Base-by-base conservation (phyloP, 2,888 invertebrate species). In the Epirrhoe alternata region DNA sequence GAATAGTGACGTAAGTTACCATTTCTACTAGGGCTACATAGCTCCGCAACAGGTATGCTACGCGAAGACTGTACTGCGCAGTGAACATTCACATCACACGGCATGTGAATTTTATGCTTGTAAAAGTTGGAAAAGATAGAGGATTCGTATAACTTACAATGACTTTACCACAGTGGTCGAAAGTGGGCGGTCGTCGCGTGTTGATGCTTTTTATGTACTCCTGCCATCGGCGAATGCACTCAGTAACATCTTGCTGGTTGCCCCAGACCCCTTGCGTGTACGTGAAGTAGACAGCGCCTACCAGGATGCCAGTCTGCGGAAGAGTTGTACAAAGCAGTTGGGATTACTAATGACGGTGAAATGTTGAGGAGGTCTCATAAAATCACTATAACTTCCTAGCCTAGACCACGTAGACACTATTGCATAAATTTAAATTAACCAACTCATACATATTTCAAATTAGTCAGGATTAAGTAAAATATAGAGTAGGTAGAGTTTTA, bases 241-340 rank as follows among this genome's bases (percentile, higher is more conserved):
- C 92, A n/a, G 84, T 87, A 73, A 87, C 87, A 64, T 90, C 88
- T 74, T 79, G 86, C 75, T 93, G 92, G 73, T 89, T 84, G 73
- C 92, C 92, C 93, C 93, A 93, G 70, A 93, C 85, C 77, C 93
- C 93, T 82, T 93, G 92, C 66, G 83, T 76, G 76, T 90, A 89
- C 76, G 93, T 93, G 80, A 91, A 93, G 80, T 89, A 91, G 71
- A 87, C 81, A 70, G 89, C 81, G 62, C 92, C 88, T 78, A 86
- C 87, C 75, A 92, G 86, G 86, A 92, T 79, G 51, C 88, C 90
- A 89, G 92, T 88, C 92, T 91, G 83, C 12, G 51, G 63, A 77
- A 74, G 72, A 78, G 77, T 70, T 69, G 74, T 67, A 65, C 69
- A 49, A 65, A 68, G 68, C 68, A 74, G 74, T 70, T 71, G 74